Percentiles rank a stretch among this genome's conserved stretches.
phyloP scores from a whole-genome alignment of 1,140 invertebrate species.

The Megalopta genalis region DNA sequence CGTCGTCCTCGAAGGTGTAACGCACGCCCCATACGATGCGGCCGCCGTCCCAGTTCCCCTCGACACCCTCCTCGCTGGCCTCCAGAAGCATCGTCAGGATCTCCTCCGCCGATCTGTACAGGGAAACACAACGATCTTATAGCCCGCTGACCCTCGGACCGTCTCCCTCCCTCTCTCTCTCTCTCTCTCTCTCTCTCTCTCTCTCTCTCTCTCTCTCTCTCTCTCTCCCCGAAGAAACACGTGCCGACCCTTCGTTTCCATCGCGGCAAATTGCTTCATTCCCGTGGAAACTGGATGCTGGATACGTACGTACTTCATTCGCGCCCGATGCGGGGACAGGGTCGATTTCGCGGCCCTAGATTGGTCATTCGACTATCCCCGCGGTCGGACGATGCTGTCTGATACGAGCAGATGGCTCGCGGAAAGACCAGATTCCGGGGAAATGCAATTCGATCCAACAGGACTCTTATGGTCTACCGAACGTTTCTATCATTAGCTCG shows the following conservation, averaged over 20 bases:
- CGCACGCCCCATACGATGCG: slow-evolving; percentile 90
- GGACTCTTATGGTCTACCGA: too few species aligned
- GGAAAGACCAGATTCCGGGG: background rate
- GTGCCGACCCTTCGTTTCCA: background rate
- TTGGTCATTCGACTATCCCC: too few species aligned
- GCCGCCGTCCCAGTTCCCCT: slow-evolving; percentile 88
- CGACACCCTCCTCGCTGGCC: slow-evolving; percentile 88
- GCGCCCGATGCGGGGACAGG: background rate
- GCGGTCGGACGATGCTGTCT: background rate
- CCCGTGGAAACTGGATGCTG: too few species aligned
- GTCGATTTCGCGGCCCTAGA: background rate
- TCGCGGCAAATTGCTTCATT: background rate
- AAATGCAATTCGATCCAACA: too few species aligned
- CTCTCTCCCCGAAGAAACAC: background rate
- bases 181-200: too few species aligned
- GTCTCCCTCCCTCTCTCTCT: too few species aligned
- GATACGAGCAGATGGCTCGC: background rate
- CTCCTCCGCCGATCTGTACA: slow-evolving; percentile 87
- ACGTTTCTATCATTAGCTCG: too few species aligned
- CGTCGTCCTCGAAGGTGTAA: slow-evolving; percentile 84
- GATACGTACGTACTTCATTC: background rate
- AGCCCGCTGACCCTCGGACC: background rate
- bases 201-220: too few species aligned
- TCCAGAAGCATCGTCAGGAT: slow-evolving; percentile 93
- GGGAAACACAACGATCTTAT: background rate